phyloP scores from a whole-genome alignment of 2,888 invertebrate genomes.

The Idaea biselata region DNA sequence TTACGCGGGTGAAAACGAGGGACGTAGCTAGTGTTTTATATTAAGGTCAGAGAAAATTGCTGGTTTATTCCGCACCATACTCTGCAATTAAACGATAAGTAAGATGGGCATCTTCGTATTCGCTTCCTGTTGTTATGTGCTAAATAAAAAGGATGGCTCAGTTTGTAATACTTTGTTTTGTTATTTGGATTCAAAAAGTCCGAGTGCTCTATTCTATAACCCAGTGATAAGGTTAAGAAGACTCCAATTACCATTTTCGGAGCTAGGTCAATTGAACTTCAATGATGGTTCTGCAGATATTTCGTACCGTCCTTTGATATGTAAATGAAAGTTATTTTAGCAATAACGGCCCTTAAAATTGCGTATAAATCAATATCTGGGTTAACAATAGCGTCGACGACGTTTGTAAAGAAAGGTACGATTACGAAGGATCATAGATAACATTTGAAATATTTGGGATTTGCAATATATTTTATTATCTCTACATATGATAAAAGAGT shows the following conservation, averaged over 20 bases:
- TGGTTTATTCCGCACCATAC: too few relatives aligned
- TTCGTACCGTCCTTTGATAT: slow-evolving; percentile 17
- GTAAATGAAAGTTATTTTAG: slow-evolving; percentile 22
- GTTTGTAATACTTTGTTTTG: too few relatives aligned
- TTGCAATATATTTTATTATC: slow-evolving; percentile 1
- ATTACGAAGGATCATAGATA: neutral
- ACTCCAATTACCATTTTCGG: neutral
- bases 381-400: neutral
- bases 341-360: slow-evolving; percentile 12
- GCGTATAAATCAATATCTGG: neutral
- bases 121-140: too few relatives aligned
- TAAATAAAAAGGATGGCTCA: too few relatives aligned
- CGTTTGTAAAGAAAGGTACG: neutral
- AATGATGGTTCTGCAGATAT: slow-evolving; percentile 4
- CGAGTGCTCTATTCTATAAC: too few relatives aligned
- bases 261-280: neutral
- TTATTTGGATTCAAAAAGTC: too few relatives aligned
- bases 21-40: too few relatives aligned
- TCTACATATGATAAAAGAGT: too few relatives aligned
- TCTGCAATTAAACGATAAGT: too few relatives aligned
- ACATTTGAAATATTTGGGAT: neutral
- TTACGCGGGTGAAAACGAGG: too few relatives aligned
- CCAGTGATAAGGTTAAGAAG: neutral
- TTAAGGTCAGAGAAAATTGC: too few relatives aligned
- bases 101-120: too few relatives aligned